Percentiles rank a stretch among this genome's conserved stretches.
These are phyloP conservation scores for Petrocephalus microphthalmus DNA, from an alignment of 2,113 vertebrate genomes.

Conservation along the genomic window DNA sequence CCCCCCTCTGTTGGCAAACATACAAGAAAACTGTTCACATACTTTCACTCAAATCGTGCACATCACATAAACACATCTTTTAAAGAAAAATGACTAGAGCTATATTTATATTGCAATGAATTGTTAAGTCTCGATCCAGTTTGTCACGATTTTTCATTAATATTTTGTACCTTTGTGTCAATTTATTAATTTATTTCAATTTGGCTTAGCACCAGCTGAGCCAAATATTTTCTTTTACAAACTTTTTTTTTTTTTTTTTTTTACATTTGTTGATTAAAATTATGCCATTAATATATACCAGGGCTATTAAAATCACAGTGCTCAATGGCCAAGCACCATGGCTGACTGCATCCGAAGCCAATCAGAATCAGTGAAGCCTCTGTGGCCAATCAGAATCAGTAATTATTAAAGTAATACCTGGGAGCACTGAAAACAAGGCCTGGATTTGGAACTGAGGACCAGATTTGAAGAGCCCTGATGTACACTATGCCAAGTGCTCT, in stretches of 20 bases:
- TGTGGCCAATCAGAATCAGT: no score
- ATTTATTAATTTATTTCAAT: background rate
- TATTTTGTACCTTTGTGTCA: background rate
- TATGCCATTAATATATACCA: background rate
- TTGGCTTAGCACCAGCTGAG: background rate
- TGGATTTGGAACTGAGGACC: no score
- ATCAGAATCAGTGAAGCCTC: no score
- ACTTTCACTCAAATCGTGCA: background rate
- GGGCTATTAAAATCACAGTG: no score
- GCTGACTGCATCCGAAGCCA: no score
- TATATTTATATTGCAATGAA: background rate
- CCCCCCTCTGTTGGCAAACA: conserved; percentile 58
- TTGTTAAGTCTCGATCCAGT: background rate
- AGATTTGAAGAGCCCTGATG: no score
- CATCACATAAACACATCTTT: background rate
- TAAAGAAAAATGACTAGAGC: background rate
- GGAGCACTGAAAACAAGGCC: no score
- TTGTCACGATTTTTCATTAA: background rate
- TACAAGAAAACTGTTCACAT: conserved; percentile 11
- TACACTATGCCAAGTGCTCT: background rate
- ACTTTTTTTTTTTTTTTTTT: background rate
- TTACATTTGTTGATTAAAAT: background rate
- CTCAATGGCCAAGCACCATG: no score
- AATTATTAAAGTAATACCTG: no score
- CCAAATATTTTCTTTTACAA: background rate